Evolutionary conservation across 2,113 vertebrate species (phyloP).

Genomic region (Rana temporaria): DNA sequence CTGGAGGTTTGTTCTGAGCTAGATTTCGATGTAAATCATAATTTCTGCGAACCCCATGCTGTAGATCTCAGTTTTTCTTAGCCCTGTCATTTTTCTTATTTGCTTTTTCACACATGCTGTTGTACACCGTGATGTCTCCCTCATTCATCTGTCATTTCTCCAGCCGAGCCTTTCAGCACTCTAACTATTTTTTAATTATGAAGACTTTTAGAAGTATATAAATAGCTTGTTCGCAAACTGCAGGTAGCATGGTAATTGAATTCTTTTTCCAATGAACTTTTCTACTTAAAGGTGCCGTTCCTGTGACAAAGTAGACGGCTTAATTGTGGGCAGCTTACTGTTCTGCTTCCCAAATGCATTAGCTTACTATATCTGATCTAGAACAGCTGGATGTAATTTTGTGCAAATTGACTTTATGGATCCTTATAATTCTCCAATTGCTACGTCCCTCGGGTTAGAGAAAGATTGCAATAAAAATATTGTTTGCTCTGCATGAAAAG

Average conservation of each 20-base stretch:
- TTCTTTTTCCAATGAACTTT: constrained; percentile 35
- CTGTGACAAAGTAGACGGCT: not conserved
- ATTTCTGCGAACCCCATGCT: constrained; percentile 8
- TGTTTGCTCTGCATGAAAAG: not conserved
- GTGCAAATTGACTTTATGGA: not conserved
- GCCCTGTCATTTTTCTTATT: constrained; percentile 37
- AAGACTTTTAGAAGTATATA: constrained; percentile 29
- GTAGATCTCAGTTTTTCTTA: constrained; percentile 14
- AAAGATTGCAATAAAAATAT: not conserved
- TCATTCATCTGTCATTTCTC: constrained; percentile 41
- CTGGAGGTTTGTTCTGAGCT: constrained; percentile 6
- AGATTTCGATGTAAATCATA: constrained; percentile 30
- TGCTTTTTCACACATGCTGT: constrained; percentile 11
- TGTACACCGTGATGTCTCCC: constrained; percentile 41
- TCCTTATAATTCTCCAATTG: not conserved
- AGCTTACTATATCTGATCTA: constrained; percentile 6
- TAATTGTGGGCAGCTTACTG: not conserved
- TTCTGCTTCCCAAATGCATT: not conserved
- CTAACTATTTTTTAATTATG: constrained; percentile 43
- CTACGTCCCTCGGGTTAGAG: not conserved
- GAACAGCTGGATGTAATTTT: not conserved
- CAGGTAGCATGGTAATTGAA: constrained; percentile 40
- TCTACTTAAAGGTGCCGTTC: constrained; percentile 31
- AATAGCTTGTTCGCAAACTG: constrained; percentile 37
- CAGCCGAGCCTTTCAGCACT: constrained; percentile 26